Conservation (phyloP, 2,888 invertebrate species). For the Erannis defoliaria region DNA sequence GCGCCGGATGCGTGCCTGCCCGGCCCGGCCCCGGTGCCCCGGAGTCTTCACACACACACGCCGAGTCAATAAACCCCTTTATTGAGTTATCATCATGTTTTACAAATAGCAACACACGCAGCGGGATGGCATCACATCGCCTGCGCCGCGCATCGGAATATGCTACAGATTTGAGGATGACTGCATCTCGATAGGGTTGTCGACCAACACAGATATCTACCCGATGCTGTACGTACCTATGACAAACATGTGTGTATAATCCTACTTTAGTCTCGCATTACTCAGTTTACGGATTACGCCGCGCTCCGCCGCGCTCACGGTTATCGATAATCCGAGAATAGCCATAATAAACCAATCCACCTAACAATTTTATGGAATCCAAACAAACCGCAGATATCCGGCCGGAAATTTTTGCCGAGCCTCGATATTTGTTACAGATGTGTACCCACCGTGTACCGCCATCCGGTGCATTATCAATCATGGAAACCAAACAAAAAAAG, state of each 20-base stretch:
- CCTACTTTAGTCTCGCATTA: constrained; percentile 5
- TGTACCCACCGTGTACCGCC: constrained; percentile 27
- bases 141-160: constrained; percentile 39
- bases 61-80: constrained; percentile 66
- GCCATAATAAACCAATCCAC: constrained; percentile 38
- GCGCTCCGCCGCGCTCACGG: constrained; percentile 9
- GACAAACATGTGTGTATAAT: background rate
- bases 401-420: constrained; percentile 44
- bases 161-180: constrained; percentile 41
- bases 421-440: constrained; percentile 32
- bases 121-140: constrained; percentile 22
- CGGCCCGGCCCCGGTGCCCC: constrained; percentile 41
- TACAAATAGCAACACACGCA: constrained; percentile 60
- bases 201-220: constrained; percentile 6
- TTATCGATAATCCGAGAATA: constrained; percentile 36
- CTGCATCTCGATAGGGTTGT: constrained; percentile 46
- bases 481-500: constrained; percentile 32
- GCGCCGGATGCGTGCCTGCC: constrained; percentile 77
- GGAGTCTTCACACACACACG: constrained; percentile 53
- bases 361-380: constrained; percentile 40
- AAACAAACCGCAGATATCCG: constrained; percentile 47
- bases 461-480: constrained; percentile 39
- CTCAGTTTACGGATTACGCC: constrained; percentile 11
- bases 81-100: constrained; percentile 67
- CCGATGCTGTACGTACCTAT: background rate